Evolutionary conservation across 2,888 invertebrate genomes (phyloP).

Genomic region (Sphaerolaimus hirsutus): DNA sequence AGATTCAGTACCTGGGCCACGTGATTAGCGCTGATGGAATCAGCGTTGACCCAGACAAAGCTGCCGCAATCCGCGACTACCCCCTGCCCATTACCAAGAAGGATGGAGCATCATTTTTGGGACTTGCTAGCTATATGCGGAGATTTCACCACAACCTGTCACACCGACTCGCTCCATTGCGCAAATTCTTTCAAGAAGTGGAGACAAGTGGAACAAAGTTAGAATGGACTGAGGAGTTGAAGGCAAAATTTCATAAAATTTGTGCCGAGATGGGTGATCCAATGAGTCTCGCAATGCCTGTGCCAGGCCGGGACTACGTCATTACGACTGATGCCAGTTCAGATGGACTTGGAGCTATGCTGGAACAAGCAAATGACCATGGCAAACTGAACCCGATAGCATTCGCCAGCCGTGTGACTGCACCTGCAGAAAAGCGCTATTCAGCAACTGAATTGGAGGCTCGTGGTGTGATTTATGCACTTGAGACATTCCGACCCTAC

Average conservation of each 20-base stretch:
- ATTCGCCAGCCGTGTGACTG: background rate
- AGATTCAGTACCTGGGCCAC: conserved; percentile 8
- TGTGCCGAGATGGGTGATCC: background rate
- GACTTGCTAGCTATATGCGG: conserved; percentile 10
- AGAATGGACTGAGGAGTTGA: background rate
- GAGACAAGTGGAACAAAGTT: background rate
- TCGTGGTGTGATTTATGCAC: background rate
- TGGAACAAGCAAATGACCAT: background rate
- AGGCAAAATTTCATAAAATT: background rate
- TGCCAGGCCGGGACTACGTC: background rate
- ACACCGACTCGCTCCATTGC: background rate
- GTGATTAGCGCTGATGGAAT: conserved; percentile 4
- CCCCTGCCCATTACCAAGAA: conserved; percentile 6
- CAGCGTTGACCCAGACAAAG: conserved; percentile 4
- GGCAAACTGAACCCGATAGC: background rate
- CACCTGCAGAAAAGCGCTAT: background rate
- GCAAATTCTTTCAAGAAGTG: background rate
- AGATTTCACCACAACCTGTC: conserved; percentile 8
- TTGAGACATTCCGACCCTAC: background rate
- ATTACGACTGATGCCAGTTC: background rate
- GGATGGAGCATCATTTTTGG: conserved; percentile 10
- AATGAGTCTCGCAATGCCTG: background rate
- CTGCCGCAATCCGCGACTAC: conserved; percentile 3
- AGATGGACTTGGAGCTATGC: background rate
- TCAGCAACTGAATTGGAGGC: background rate